Conservation (phyloP, 2,888 invertebrate species). For the Perdita meconis region DNA sequence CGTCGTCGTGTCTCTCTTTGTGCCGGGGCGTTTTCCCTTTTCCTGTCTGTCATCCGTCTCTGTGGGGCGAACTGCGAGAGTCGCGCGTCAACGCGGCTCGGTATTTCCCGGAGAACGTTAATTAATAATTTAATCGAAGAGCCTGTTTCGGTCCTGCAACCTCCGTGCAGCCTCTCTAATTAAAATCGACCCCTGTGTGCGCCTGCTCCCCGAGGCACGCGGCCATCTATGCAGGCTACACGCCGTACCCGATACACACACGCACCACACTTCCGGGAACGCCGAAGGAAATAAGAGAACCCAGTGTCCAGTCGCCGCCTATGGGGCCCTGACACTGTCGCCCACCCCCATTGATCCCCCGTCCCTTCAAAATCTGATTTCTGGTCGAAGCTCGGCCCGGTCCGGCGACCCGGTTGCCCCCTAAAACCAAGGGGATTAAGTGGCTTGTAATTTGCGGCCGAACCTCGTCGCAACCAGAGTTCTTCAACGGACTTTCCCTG, state of each 20-base stretch:
- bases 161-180: slow-evolving; percentile 76
- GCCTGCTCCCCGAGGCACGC: slow-evolving; percentile 24
- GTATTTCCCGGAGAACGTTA: slow-evolving; percentile 82
- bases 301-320: slow-evolving; percentile 1
- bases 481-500: slow-evolving; percentile 1
- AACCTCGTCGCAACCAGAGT: not conserved
- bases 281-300: slow-evolving; percentile 25
- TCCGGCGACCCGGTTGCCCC: not conserved
- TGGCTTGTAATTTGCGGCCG: slow-evolving; percentile 14
- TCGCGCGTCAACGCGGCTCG: slow-evolving; percentile 47
- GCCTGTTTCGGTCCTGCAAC: slow-evolving; percentile 76
- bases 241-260: not conserved
- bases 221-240: not conserved
- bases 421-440: slow-evolving; percentile 11
- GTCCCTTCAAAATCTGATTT: slow-evolving; percentile 11
- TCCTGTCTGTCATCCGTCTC: slow-evolving; percentile 33
- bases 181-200: slow-evolving; percentile 72
- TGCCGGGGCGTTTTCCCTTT: not conserved
- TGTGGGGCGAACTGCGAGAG: slow-evolving; percentile 21
- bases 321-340: not conserved
- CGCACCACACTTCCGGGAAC: slow-evolving; percentile 9
- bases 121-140: slow-evolving; percentile 84
- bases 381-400: not conserved
- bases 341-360: slow-evolving; percentile 14
- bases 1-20: slow-evolving; percentile 35